phyloP scores from a whole-genome alignment of 2,888 invertebrate species.

The Agonum fuliginosum region DNA sequence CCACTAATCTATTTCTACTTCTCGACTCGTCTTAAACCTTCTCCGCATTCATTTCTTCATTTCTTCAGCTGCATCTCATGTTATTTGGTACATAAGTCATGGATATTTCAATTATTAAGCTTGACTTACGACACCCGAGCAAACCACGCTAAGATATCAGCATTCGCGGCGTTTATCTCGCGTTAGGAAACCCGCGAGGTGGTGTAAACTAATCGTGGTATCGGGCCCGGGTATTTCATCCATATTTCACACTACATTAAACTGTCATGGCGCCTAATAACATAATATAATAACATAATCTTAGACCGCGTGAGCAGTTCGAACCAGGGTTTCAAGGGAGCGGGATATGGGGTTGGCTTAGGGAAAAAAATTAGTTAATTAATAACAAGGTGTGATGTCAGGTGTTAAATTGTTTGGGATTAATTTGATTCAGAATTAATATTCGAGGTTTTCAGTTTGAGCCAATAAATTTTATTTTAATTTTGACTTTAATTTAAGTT shows the following conservation, averaged over 20 bases:
- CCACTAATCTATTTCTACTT: background rate
- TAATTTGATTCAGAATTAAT: too few relatives aligned
- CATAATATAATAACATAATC: constrained; percentile 72
- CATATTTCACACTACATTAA: constrained; percentile 72
- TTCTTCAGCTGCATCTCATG: constrained; percentile 59
- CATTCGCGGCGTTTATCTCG: background rate
- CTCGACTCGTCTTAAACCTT: background rate
- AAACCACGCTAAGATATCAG: constrained; percentile 60
- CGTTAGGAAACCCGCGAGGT: background rate
- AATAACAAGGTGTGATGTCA: background rate
- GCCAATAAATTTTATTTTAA: too few relatives aligned
- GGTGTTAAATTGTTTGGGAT: background rate
- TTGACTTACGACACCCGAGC: constrained; percentile 63
- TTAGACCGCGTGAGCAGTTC: constrained; percentile 60
- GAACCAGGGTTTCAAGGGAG: constrained; percentile 14
- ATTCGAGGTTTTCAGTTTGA: too few relatives aligned
- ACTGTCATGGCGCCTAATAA: constrained; percentile 71
- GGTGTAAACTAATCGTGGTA: constrained; percentile 67
- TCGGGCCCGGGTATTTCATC: constrained; percentile 67
- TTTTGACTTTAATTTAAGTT: too few relatives aligned
- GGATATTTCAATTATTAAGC: constrained; percentile 68
- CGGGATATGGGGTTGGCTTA: constrained; percentile 19
- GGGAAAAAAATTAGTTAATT: background rate
- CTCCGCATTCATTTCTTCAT: constrained; percentile 10
- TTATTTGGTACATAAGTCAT: constrained; percentile 66